These are phyloP conservation scores for Poeciliopsis prolifica DNA, from an alignment of 2,113 vertebrate genomes.

Conservation along the genomic window DNA sequence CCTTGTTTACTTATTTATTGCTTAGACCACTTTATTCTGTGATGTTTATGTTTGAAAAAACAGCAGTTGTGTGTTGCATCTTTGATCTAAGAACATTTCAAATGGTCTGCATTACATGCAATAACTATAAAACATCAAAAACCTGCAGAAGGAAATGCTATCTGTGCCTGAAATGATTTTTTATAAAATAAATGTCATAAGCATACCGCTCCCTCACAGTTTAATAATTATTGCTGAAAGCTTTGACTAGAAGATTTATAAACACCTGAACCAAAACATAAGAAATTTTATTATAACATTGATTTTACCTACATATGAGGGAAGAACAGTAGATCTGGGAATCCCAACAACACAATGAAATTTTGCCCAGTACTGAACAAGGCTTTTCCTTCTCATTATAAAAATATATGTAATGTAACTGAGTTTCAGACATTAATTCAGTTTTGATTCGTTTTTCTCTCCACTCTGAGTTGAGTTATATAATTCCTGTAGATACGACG, in stretches of 20 bases:
- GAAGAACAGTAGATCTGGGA: background rate
- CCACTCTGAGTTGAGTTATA: conserved; percentile 35
- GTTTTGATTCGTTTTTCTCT: conserved; percentile 11
- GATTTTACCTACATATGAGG: background rate
- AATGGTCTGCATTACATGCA: background rate
- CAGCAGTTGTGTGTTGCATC: background rate
- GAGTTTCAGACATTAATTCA: conserved; percentile 35
- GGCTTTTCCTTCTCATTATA: conserved; percentile 7
- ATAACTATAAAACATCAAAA: background rate
- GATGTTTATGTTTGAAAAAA: background rate
- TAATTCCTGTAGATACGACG: conserved; percentile 34
- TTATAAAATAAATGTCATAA: background rate
- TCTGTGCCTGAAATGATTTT: background rate
- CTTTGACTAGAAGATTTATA: background rate
- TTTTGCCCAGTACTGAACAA: background rate
- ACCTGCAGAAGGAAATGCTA: background rate
- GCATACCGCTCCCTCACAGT: background rate
- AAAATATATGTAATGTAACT: conserved; percentile 38
- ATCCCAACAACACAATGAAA: background rate
- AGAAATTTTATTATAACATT: background rate
- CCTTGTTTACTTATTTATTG: background rate
- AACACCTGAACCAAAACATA: background rate
- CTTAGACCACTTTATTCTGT: background rate
- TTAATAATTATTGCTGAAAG: background rate
- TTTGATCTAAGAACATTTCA: background rate